These are phyloP conservation scores for Phoxinus dragarum DNA, from an alignment of 2,797 vertebrate genomes.

Conservation along the genomic window DNA sequence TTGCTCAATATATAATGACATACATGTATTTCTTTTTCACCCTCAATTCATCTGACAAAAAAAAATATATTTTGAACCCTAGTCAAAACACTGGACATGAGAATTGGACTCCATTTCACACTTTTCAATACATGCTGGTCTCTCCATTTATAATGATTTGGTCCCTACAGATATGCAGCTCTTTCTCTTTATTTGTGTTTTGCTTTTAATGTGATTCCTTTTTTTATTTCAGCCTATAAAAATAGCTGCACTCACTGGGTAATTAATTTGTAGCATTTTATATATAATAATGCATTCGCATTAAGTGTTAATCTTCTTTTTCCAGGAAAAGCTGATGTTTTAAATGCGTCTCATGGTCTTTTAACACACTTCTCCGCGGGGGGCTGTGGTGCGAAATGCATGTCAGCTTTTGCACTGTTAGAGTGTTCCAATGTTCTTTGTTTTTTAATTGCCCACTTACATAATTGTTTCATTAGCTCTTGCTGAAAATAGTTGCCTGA, in stretches of 20 bases:
- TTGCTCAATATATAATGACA: too few relatives aligned
- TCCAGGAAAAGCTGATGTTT: constrained; percentile 19
- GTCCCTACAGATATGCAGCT: constrained; percentile 16
- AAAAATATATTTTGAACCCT: neutral
- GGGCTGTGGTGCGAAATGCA: constrained; percentile 38
- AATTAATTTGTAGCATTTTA: constrained; percentile 25
- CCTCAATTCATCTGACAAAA: neutral
- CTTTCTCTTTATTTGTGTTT: constrained; percentile 28
- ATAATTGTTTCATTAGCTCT: constrained; percentile 35
- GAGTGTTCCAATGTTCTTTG: constrained; percentile 44
- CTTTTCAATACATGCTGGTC: neutral
- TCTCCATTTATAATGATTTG: constrained; percentile 31
- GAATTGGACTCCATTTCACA: constrained; percentile 14
- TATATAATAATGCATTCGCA: constrained; percentile 19
- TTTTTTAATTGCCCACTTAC: constrained; percentile 54
- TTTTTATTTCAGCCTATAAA: constrained; percentile 33
- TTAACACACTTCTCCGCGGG: constrained; percentile 26
- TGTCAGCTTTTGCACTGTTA: constrained; percentile 39
- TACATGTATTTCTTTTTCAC: neutral
- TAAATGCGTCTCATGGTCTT: constrained; percentile 25
- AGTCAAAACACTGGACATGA: constrained; percentile 7
- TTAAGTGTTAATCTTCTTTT: constrained; percentile 46
- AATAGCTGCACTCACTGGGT: constrained; percentile 16
- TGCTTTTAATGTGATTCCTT: constrained; percentile 25
- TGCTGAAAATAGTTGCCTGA: constrained; percentile 50